phyloP scores from a whole-genome alignment of 2,113 vertebrate species.

The Tetrax tetrax region DNA sequence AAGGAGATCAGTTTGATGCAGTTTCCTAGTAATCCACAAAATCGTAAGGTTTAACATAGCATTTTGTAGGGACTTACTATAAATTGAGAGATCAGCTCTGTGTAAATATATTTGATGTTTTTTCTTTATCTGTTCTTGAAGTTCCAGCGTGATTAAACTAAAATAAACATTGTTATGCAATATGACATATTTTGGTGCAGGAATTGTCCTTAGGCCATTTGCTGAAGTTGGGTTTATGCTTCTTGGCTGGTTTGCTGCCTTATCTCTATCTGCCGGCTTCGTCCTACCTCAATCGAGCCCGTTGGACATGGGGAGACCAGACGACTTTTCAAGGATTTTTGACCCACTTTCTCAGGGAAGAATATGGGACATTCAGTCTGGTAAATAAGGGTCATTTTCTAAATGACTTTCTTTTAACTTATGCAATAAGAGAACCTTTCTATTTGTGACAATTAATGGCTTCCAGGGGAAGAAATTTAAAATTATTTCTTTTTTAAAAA shows the following conservation, averaged over 20 bases:
- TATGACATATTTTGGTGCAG: conserved; percentile 75
- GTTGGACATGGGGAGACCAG: conserved; percentile 99
- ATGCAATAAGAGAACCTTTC: not conserved
- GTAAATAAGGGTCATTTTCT: conserved; percentile 73
- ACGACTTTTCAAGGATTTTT: conserved; percentile 88
- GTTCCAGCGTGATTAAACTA: conserved; percentile 57
- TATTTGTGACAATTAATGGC: not conserved
- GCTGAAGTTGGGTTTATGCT: conserved; percentile 80
- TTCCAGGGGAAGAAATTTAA: not conserved
- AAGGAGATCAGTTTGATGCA: conserved; percentile 75
- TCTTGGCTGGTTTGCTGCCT: conserved; percentile 86
- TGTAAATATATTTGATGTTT: conserved; percentile 76
- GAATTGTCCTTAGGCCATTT: conserved; percentile 81
- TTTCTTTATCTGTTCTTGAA: conserved; percentile 72
- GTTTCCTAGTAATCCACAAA: conserved; percentile 78
- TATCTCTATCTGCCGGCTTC: conserved; percentile 92
- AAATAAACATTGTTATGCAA: conserved; percentile 60
- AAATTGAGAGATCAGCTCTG: conserved; percentile 76
- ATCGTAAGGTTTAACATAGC: conserved; percentile 71
- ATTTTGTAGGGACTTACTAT: conserved; percentile 74
- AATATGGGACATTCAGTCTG: conserved; percentile 98
- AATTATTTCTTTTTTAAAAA: not conserved
- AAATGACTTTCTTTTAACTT: not conserved
- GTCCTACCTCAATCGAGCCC: conserved; percentile 86
- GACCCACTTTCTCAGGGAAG: conserved; percentile 92